Base-by-base conservation (phyloP, 1,140 invertebrate species). In the Drosophila ercepeae region DNA sequence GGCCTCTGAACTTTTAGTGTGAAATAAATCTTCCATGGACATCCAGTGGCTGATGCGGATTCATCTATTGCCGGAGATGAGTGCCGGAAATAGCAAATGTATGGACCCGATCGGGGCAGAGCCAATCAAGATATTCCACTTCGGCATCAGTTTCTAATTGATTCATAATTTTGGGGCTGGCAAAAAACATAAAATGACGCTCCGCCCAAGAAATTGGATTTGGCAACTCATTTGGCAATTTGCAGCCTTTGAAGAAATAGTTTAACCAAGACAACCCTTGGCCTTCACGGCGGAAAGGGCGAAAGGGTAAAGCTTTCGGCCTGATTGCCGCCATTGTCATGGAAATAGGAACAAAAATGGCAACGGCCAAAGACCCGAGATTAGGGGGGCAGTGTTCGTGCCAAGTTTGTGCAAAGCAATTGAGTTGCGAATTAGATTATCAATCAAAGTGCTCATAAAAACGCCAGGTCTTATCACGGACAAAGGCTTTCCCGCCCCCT, bases 1-100 rank as follows among this genome's bases (percentile, higher is more conserved):
- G 50, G 49, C 57, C 41, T 61, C 8, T 74, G 57, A 83, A 71
- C 51, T 78, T 83, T 83, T 57, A 70, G 74, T 83, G 78, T 83
- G 78, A 83, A 81, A 83, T 83, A 83, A 83, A 83, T 83, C 78
- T 76, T 81, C 50, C 68, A 59, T 50, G 74, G 78, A 64, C 68
- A 42, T 49, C 18, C 45, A 49, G 44, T 72, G 48, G 36, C n/a
- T n/a, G n/a, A n/a, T 59, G 29, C 45, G 46, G 41, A 48, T 59
- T 51, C 50, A 61, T 71, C 55, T 36, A 27, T 25, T 39, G 60
- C 55, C 42, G 29, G 60, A 61, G 57, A 64, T 49, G 57, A 54
- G 57, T 46, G 54, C 7, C 16, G 39, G 39, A 18, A 16, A 42
- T 42, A 64, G 34, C 57, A 36, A 19, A 9, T 60, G 55, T 13